Percentiles rank a stretch among this genome's conserved stretches.
Evolutionary conservation across 1,140 invertebrate genomes (phyloP).

Genomic region (Drosophila lowei): DNA sequence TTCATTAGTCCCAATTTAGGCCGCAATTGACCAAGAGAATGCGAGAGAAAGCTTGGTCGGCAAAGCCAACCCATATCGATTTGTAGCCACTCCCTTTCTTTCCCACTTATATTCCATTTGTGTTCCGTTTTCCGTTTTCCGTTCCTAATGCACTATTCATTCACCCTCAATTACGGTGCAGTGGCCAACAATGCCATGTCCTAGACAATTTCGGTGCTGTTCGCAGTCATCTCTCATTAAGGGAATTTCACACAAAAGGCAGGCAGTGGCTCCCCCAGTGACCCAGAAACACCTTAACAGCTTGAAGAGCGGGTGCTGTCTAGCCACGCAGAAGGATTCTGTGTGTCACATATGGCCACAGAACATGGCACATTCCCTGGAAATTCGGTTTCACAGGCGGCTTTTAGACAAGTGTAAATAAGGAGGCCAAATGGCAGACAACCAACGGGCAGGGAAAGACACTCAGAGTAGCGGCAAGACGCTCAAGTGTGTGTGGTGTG

Average conservation of each 20-base stretch:
- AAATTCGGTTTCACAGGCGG: slow-evolving; percentile 48
- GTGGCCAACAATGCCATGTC: slow-evolving; percentile 43
- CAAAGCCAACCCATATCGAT: neutral
- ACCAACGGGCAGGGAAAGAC: slow-evolving; percentile 25
- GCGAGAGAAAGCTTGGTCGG: neutral
- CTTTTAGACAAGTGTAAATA: slow-evolving; percentile 59
- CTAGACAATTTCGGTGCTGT: slow-evolving; percentile 29
- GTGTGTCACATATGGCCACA: slow-evolving; percentile 47
- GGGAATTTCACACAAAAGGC: slow-evolving; percentile 53
- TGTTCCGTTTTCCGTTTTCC: no score
- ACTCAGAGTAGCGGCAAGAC: slow-evolving; percentile 10
- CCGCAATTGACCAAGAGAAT: slow-evolving; percentile 22
- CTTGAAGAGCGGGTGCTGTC: slow-evolving; percentile 18
- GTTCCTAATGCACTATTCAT: slow-evolving; percentile 31
- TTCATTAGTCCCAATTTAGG: slow-evolving; percentile 40
- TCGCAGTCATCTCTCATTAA: slow-evolving; percentile 33
- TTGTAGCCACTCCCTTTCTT: no score
- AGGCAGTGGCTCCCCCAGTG: slow-evolving; percentile 37
- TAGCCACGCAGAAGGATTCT: slow-evolving; percentile 25
- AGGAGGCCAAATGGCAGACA: slow-evolving; percentile 27
- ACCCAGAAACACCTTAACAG: slow-evolving; percentile 22
- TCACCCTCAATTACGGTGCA: slow-evolving; percentile 41
- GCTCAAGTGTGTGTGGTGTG: slow-evolving; percentile 5
- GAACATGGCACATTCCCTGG: slow-evolving; percentile 37
- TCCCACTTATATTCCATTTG: no score